Evolutionary conservation across 1,140 invertebrate genomes (phyloP), one percentile per base, ranked within the genome.

Genomic region (Dreissena polymorpha): DNA sequence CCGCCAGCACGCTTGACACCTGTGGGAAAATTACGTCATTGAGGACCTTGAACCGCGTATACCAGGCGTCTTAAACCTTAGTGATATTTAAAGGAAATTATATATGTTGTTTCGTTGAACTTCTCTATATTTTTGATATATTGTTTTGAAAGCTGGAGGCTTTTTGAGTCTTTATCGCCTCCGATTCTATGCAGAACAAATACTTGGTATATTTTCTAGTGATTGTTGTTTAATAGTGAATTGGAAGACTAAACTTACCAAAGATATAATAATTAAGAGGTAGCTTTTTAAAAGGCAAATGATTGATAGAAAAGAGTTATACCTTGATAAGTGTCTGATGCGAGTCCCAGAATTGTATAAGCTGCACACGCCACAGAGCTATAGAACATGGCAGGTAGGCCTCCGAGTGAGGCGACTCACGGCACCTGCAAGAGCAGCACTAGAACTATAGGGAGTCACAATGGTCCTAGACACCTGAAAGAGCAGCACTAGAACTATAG

Each of bases 351-450:
- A 81, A 55, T 10, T 79, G 64, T 21, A 78, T 6, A 0, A 71
- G 10, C 64, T 85, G 82, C 21, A 85, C 50, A 60, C 78, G 67
- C 51, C 64, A 85, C 0, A 85, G 67, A 27, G 85, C 82, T 0
- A 86, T 69, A n/a, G 75, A 76, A 27, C 85, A 86, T 0, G 85
- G 85, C 6, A 84, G 39, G 63, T 81, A 86, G 0, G 85, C 82
- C 25, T 86, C 85, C 10, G 85, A 51, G 16, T 81, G 74, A 2
- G 21, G 55, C 0, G 82, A 86, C 14, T 86, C 85, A 53, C 73
- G 64, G 72, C 85, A 86, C 71, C 85, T 86, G 27, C n/a, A 71
- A 63, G 55, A 55, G 39, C 39, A 67, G 50, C 25, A 69, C 27
- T 69, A 67, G 50, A 27, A 69, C 27, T 69, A 29, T 25, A 21